Base-by-base conservation (phyloP, 2,888 invertebrate species). In the Chrysolina americana region DNA sequence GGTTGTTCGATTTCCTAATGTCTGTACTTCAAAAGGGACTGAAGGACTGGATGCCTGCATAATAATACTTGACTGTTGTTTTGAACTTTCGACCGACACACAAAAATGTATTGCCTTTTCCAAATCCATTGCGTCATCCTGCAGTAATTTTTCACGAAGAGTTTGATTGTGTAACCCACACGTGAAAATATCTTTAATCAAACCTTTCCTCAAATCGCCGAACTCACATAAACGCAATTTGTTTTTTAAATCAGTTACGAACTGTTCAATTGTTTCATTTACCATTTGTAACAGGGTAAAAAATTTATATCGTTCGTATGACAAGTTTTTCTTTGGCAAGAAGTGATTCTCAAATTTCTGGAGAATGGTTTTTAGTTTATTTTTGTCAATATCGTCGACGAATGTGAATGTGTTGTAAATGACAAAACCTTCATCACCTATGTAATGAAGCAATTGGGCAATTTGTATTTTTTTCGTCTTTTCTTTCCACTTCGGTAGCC, bases 391-490 rank as follows among this genome's bases (percentile, higher is more conserved):
- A 68, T 64, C 68, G 0, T 74, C 75, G 28, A 65, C 41, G 13
- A 81, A 74, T 5, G 41, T 71, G 70, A 82, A 83, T 2, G 81
- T 79, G 2, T 50, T 76, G 62, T 78, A 81, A 41, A 83, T 76
- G 68, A 74, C 73, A 23, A 80, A 79, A 0, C 75, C 78, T 62
- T 79, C 81, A n/a, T 82, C 81, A 0, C 81, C 81, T 9, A 83
- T 79, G 19, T 76, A 78, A 65, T 81, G 79, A 9, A 82, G 75
- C 10, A 81, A 28, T 65, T 81, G 80, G 1, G 81, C 79, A 72
- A 79, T 79, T 65, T 81, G 78, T n/a, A 41, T 68, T 76, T 9
- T 69, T 65, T 68, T 79, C 79, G 6, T 74, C 36, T 65, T 82
- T 81, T 48, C 80, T 79, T 19, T 65, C 68, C n/a, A 76, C 10